Evolutionary conservation across 2,113 vertebrate species (phyloP), one percentile per base, ranked within the genome.

Genomic region (Salvelinus sp.): DNA sequence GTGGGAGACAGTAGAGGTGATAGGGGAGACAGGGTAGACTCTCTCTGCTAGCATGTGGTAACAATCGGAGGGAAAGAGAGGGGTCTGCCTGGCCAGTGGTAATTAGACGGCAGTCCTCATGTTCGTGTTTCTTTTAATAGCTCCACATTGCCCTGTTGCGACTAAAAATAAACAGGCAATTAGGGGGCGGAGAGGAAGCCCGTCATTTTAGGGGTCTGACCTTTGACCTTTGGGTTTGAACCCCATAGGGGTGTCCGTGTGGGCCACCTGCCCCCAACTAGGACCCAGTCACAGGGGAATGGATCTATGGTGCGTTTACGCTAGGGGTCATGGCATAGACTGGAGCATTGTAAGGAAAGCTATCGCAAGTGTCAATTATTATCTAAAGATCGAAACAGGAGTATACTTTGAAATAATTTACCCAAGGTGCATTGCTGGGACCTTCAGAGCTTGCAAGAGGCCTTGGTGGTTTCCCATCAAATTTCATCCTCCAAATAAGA

Each of bases 91-190:
- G 91, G 86, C 90, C 90, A 86, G 82, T 44, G 90, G 89, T 93
- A 95, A 95, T 95, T 96, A 96, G 94, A 91, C 92, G 85, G 87
- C 86, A 78, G 89, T 18, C 92, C 91, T 94, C 94, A 86, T 89
- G 90, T 92, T 90, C 93, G 90, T 84, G 86, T 94, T 96, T 93
- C 94, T 94, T 94, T 94, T 96, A 96, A 96, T 93, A 96, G 94
- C 92, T 82, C 88, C 85, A 87, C 94, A 93, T 92, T 86, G 93
- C 86, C 78, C 84, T 89, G 92, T 89, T 91, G 91, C 88, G 91
- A 93, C 93, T 94, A 94, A 93, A 94, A 94, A 94, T 94, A 94
- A 94, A 94, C 88, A 92, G 78, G 85, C 79, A 90, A 93, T 93
- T 94, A 93, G 90, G 88, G 85, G 88, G 86, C 76, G 70, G 89